Percentiles rank a stretch among this genome's conserved stretches.
These are phyloP conservation scores for Brachynemurus nebulosus DNA, from an alignment of 2,888 invertebrate species.

Conservation along the genomic window DNA sequence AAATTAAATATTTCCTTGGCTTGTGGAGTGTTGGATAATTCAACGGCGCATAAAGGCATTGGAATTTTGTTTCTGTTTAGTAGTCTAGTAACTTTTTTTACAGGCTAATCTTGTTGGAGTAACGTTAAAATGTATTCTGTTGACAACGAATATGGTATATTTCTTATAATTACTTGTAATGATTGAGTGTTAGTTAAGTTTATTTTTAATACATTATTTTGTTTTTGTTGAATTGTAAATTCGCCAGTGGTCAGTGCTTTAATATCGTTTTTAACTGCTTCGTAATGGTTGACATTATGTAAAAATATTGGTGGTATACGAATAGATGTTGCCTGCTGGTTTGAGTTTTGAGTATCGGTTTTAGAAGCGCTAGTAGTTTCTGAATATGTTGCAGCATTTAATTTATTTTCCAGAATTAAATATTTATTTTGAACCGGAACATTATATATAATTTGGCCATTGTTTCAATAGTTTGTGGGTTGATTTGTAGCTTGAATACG, in stretches of 20 bases:
- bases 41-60: neutral
- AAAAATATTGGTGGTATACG: slow-evolving; percentile 1
- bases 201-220: neutral
- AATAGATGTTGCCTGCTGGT: too few species aligned
- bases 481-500: too few species aligned
- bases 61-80: neutral
- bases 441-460: too few species aligned
- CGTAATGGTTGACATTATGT: neutral
- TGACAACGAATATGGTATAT: neutral
- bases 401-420: too few species aligned
- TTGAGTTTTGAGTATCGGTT: too few species aligned
- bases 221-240: neutral
- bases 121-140: neutral
- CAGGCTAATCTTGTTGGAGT: neutral
- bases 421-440: too few species aligned
- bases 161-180: neutral
- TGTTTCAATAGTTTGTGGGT: too few species aligned
- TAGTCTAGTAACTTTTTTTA: neutral
- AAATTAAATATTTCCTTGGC: neutral
- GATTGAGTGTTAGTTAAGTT: neutral
- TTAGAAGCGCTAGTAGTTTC: too few species aligned
- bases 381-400: too few species aligned
- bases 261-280: neutral
- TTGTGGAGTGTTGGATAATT: neutral
- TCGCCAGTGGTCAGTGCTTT: neutral